Evolutionary conservation across 2,113 vertebrate species (phyloP).

Genomic region (Mungos mungo): DNA sequence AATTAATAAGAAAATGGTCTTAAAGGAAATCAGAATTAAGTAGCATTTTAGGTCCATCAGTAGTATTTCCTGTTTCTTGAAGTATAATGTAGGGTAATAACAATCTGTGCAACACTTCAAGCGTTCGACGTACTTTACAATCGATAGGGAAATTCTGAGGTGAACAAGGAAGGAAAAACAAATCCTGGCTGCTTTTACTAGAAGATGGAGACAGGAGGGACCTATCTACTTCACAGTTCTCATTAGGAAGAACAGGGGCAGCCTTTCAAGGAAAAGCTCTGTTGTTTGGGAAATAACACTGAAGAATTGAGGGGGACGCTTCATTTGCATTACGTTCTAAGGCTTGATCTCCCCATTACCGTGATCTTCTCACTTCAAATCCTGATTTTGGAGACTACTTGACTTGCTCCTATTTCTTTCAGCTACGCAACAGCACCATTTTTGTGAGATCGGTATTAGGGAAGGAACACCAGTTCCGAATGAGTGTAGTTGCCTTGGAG

Average conservation of each 20-base stretch:
- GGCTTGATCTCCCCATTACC: neutral
- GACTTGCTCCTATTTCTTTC: neutral
- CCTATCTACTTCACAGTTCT: neutral
- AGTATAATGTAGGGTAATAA: neutral
- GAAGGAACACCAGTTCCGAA: neutral
- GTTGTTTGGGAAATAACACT: neutral
- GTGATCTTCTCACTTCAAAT: neutral
- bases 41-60: neutral
- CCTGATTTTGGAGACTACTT: constrained; percentile 4
- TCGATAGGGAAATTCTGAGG: neutral
- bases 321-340: neutral
- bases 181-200: neutral
- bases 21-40: neutral
- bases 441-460: neutral
- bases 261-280: neutral
- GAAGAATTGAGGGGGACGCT: neutral
- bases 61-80: neutral
- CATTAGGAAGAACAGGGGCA: neutral
- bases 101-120: neutral
- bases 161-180: neutral
- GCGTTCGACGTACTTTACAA: neutral
- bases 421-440: neutral
- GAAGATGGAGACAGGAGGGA: neutral
- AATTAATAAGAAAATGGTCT: constrained; percentile 21
- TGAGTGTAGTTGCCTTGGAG: neutral